Conservation (phyloP, 2,113 vertebrate genomes). For the Laterallus jamaicensis region DNA sequence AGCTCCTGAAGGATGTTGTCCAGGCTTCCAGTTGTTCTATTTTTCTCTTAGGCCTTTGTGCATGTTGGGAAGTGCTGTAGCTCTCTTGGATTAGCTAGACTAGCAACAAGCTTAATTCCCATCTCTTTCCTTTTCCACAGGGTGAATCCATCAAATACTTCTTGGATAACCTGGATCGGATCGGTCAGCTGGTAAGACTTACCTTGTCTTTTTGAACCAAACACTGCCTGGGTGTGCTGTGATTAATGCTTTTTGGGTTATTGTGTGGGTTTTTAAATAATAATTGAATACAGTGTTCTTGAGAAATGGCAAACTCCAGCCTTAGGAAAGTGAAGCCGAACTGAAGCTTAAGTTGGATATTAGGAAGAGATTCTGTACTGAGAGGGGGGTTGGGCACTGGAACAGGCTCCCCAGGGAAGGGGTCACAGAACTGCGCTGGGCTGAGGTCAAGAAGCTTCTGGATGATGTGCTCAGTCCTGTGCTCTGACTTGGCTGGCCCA, state of each 20-base stretch:
- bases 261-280: background rate
- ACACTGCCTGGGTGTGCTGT: background rate
- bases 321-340: background rate
- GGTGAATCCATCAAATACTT: conserved; percentile 98
- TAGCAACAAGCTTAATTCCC: background rate
- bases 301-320: background rate
- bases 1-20: background rate
- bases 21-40: background rate
- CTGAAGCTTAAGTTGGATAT: no score
- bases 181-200: conserved; percentile 91
- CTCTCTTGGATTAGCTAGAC: background rate
- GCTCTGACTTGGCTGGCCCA: no score
- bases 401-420: no score
- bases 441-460: no score
- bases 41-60: background rate
- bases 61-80: background rate
- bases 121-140: conserved; percentile 70
- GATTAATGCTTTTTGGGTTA: background rate
- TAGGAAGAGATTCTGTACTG: no score
- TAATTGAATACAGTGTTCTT: background rate
- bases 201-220: background rate
- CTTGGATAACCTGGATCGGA: conserved; percentile 96
- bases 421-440: no score
- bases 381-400: no score
- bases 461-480: no score